phyloP scores from a whole-genome alignment of 2,797 vertebrate genomes.

The Phrynocephalus guinanensis region DNA sequence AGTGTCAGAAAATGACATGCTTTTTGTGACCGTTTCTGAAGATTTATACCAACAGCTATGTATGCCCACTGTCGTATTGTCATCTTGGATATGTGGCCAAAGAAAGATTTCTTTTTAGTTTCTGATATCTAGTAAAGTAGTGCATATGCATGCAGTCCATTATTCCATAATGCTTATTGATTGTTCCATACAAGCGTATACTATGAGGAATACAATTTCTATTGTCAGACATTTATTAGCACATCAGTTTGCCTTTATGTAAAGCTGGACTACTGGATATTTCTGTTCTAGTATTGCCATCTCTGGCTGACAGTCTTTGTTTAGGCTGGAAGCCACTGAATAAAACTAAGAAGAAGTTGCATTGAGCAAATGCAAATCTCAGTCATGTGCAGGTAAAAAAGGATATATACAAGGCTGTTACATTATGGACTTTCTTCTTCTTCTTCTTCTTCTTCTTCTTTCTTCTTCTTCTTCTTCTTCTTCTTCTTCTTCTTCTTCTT shows the following conservation, averaged over 20 bases:
- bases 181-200: not conserved
- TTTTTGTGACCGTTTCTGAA: constrained; percentile 7
- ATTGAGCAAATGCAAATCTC: no score
- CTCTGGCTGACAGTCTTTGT: not conserved
- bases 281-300: not conserved
- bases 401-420: no score
- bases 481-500: no score
- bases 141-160: not conserved
- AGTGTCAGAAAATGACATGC: not conserved
- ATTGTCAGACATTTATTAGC: constrained; percentile 20
- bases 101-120: not conserved
- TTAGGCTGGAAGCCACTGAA: no score
- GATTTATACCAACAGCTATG: constrained; percentile 7
- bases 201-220: constrained; percentile 12
- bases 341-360: no score
- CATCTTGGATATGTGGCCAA: not conserved
- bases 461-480: no score
- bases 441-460: no score
- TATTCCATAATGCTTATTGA: not conserved
- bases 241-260: no score
- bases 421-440: no score
- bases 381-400: no score
- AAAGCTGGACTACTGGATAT: not conserved
- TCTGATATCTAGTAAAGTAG: constrained; percentile 1
- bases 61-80: constrained; percentile 1